Conservation (phyloP, 2,888 invertebrate genomes). For the Drosophila kuntzei region DNA sequence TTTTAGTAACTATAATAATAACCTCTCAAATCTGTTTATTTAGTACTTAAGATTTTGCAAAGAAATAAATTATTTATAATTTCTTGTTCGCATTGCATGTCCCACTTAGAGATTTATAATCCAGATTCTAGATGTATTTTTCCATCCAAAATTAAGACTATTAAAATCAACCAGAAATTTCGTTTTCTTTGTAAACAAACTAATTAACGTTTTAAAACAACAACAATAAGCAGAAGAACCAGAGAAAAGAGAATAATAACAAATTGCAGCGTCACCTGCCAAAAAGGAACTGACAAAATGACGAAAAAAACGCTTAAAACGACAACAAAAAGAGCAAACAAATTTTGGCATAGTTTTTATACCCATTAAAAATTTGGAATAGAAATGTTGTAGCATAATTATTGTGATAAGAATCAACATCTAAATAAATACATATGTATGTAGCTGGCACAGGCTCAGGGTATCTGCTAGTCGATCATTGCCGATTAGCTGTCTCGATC, state of each 20-base stretch:
- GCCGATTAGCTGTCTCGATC: not conserved
- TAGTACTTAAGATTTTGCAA: not conserved
- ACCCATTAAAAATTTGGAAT: not conserved
- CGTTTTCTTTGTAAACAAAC: constrained; percentile 69
- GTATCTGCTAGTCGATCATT: constrained; percentile 2
- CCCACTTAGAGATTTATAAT: constrained; percentile 37
- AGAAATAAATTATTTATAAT: constrained; percentile 2
- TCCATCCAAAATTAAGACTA: constrained; percentile 34
- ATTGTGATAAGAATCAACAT: too few species aligned
- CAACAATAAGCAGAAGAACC: constrained; percentile 24
- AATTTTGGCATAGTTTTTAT: constrained; percentile 47
- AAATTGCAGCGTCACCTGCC: constrained; percentile 44
- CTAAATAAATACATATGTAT: too few species aligned
- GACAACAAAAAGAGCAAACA: constrained; percentile 38
- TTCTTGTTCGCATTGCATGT: constrained; percentile 28
- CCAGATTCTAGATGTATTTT: constrained; percentile 63
- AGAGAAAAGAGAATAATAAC: constrained; percentile 29
- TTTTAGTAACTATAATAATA: not conserved
- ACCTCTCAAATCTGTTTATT: constrained; percentile 3
- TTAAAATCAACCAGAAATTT: constrained; percentile 58
- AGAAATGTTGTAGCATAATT: too few species aligned
- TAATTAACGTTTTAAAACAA: constrained; percentile 72
- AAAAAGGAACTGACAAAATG: constrained; percentile 26
- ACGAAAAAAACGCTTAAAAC: constrained; percentile 22
- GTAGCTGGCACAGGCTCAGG: not conserved